Conservation (phyloP, 1,140 invertebrate genomes). For the Microplitis demolitor region DNA sequence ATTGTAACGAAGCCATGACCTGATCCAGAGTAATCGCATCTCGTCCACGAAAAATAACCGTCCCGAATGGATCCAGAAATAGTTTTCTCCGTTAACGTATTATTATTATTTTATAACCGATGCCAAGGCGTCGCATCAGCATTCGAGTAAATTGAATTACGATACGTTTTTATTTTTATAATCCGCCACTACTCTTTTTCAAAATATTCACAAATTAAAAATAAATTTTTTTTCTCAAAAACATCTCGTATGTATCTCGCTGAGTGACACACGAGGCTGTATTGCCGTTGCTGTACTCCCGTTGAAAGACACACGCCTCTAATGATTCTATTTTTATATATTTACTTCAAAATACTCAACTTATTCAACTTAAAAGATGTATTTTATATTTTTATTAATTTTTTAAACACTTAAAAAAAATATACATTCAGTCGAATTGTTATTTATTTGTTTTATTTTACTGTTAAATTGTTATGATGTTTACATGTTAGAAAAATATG, state of each 20-base stretch:
- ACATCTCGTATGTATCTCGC: conserved; percentile 3
- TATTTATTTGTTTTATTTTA: too few species aligned
- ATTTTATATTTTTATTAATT: too few species aligned
- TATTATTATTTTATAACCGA: conserved; percentile 40
- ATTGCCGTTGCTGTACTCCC: background rate
- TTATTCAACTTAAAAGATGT: too few species aligned
- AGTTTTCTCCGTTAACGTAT: conserved; percentile 22
- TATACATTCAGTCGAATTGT: too few species aligned
- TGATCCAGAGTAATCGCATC: conserved; percentile 25
- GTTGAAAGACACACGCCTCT: too few species aligned
- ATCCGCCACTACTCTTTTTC: background rate
- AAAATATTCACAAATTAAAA: too few species aligned
- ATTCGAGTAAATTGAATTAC: conserved; percentile 18
- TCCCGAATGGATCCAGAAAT: conserved; percentile 37
- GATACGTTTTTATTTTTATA: background rate
- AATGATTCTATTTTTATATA: too few species aligned
- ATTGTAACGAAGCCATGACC: conserved; percentile 31
- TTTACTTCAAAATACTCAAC: too few species aligned
- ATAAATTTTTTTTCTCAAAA: too few species aligned
- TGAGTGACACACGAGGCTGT: conserved; percentile 8
- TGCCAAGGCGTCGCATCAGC: conserved; percentile 22
- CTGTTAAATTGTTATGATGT: too few species aligned
- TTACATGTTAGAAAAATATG: too few species aligned
- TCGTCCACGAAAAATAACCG: background rate
- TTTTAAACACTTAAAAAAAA: too few species aligned